phyloP scores from a whole-genome alignment of 2,888 invertebrate species.

The Lamellibrachia satsuma region DNA sequence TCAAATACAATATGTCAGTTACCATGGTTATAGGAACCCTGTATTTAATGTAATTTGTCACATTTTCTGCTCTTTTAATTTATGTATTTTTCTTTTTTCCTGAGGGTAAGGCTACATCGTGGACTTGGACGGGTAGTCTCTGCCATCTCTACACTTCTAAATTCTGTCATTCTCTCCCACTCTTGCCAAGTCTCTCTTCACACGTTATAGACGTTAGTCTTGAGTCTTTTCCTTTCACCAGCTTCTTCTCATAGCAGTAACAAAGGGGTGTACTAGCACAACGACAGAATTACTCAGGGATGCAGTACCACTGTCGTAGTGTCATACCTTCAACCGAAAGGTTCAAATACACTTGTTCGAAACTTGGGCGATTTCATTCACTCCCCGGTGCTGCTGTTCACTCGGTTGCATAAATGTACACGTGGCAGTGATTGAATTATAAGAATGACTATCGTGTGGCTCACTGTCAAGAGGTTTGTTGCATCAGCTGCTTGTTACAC shows the following conservation, averaged over 20 bases:
- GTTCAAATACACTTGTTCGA: not conserved
- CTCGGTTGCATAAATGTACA: no score
- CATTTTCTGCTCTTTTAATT: not conserved
- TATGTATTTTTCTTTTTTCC: no score
- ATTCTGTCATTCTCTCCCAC: not conserved
- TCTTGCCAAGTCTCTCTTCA: not conserved
- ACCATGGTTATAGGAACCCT: not conserved
- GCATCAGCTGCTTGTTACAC: no score
- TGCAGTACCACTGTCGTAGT: no score
- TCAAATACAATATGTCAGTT: not conserved
- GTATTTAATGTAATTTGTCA: not conserved
- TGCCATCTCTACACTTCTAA: not conserved
- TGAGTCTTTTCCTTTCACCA: not conserved
- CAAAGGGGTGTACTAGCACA: not conserved
- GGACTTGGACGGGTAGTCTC: not conserved
- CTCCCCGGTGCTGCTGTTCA: no score
- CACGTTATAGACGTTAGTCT: not conserved
- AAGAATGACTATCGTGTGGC: no score
- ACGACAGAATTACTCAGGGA: no score
- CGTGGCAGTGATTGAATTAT: not conserved
- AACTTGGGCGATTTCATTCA: no score
- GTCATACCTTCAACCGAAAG: not conserved
- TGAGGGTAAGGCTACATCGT: no score
- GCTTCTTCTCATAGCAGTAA: not conserved
- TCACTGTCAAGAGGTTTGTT: no score